Conservation (phyloP, 2,113 vertebrate genomes). For the Pollimyrus isidori region DNA sequence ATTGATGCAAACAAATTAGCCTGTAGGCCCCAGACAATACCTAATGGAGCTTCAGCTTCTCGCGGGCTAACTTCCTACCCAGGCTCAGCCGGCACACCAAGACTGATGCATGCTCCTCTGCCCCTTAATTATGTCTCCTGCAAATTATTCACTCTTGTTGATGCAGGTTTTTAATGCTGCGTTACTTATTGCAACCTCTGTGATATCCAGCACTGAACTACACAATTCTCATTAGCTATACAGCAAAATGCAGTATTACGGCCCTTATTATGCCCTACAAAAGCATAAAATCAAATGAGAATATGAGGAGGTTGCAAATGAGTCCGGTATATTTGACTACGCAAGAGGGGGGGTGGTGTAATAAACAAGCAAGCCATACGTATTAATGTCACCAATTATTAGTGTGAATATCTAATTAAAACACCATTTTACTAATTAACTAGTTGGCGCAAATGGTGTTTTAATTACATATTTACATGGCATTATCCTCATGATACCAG, state of each 20-base stretch:
- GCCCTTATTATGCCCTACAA: constrained; percentile 60
- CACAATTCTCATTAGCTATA: constrained; percentile 60
- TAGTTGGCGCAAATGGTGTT: constrained; percentile 5
- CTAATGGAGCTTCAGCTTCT: constrained; percentile 65
- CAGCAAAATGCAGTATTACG: constrained; percentile 39
- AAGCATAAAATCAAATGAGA: constrained; percentile 48
- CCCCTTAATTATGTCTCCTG: constrained; percentile 70
- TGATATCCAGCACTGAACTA: constrained; percentile 49
- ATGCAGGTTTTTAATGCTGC: constrained; percentile 58
- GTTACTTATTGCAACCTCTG: constrained; percentile 53
- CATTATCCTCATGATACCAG: background rate
- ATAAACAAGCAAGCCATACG: background rate
- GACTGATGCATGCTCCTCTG: constrained; percentile 72
- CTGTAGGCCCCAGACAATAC: constrained; percentile 65
- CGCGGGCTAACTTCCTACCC: constrained; percentile 62
- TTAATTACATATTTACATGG: constrained; percentile 2
- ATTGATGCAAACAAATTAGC: constrained; percentile 72
- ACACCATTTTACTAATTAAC: constrained; percentile 12
- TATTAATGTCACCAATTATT: background rate
- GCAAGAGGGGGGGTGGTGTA: background rate
- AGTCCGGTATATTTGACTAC: background rate
- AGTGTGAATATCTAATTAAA: constrained; percentile 14
- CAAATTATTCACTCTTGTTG: constrained; percentile 57
- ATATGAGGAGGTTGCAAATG: constrained; percentile 25
- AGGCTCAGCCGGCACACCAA: constrained; percentile 54